Evolutionary conservation across 2,113 vertebrate species (phyloP), one percentile per base, ranked within the genome.

Genomic region (Oreochromis spilurus): DNA sequence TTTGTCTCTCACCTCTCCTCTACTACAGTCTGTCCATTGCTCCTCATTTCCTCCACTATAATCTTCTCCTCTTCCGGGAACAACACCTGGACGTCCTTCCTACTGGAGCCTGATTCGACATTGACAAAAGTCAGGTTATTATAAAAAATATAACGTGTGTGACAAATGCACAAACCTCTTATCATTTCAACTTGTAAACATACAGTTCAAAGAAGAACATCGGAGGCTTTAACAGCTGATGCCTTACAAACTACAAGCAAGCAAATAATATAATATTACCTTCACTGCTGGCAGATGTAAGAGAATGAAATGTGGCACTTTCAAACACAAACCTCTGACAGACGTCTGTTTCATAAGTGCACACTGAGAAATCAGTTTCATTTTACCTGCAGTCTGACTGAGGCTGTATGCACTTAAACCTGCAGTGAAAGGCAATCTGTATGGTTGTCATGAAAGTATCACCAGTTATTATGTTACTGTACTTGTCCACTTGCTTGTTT

Each of bases 11-110:
- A 99, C 99, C 98, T 98, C 95, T 99, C 99, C 92, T 99, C 99
- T 92, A 98, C 97, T 88, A 99, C 98, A 19, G 98, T 99, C 94
- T 99, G 99, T 57, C 98, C 98, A 6, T 99, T 99, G 95, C 99
- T 99, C 96, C 96, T 98, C 57, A 97, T 98, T 94, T 99, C 99
- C 95, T 99, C 99, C 81, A 99, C 97, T 88, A 99, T 99, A 52
- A 99, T 99, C 94, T 99, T 99, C 95, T 99, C 99, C 91, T 99
- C 98, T 88, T 99, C 98, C 17, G 99, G 99, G 93, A 99, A 98
- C 92, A 99, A 91, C 93, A 99, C 97, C 94, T 99, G 99, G 13
- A 98, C 97, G 34, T 99, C 98, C 95, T 98, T 98, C 88, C 97
- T 97, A 91, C 97, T 98, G 94, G 97, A 98, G 70, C 97, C 98